phyloP scores from a whole-genome alignment of 2,797 vertebrate genomes.

The Xiphorhynchus erythropygius region DNA sequence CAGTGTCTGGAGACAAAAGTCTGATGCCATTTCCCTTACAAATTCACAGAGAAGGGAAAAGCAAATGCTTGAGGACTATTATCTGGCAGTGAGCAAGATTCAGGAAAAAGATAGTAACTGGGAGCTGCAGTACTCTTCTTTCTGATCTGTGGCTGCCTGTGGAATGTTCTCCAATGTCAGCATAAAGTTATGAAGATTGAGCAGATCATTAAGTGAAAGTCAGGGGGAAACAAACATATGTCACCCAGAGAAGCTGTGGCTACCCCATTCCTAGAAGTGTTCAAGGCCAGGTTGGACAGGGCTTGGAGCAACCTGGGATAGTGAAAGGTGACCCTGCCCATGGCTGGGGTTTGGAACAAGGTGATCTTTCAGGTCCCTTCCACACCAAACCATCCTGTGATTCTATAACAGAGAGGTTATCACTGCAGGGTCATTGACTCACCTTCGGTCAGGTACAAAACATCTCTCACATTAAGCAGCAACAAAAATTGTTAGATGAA shows the following conservation, averaged over 20 bases:
- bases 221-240: neutral
- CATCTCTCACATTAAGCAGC: neutral
- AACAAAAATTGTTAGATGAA: neutral
- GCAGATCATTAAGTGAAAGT: neutral
- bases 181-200: neutral
- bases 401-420: neutral
- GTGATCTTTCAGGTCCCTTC: neutral
- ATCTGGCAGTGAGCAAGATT: neutral
- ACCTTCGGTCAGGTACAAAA: neutral
- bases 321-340: neutral
- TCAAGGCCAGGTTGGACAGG: rapidly evolving
- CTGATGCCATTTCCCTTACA: neutral
- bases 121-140: neutral
- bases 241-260: rapidly evolving
- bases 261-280: neutral
- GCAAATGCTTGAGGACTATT: neutral
- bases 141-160: neutral
- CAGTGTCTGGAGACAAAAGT: neutral
- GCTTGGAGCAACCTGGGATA: rapidly evolving
- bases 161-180: neutral
- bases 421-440: neutral
- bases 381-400: neutral
- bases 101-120: neutral
- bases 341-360: neutral
- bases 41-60: neutral